Evolutionary conservation across 2,888 invertebrate genomes (phyloP), one percentile per base, ranked within the genome.

Genomic region (Eupithecia vulgata): DNA sequence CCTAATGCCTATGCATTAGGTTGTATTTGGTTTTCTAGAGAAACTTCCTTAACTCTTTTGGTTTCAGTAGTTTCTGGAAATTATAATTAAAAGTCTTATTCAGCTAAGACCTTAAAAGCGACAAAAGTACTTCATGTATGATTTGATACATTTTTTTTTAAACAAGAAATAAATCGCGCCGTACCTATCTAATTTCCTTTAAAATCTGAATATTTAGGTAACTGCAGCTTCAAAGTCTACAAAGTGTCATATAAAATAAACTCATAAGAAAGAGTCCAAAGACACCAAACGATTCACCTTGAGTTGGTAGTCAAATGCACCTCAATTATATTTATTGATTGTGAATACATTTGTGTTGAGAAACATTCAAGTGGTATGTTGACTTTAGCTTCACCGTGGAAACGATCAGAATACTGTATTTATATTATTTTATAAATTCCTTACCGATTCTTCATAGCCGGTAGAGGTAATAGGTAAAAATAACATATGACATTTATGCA

Each of bases 291-390:
- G n/a, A n/a, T 34, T 34, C 17, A 59, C 64, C 70, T 71, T 71
- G 67, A 74, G n/a, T 70, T 25, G 5, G n/a, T 37, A 69, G 12
- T 35, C 62, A 42, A 67, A 68, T 68, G 72, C 64, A 72, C 37
- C 37, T 57, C 34, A 52, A 70, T 70, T 48, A 52, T 67, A 13
- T 25, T 17, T 73, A 73, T 73, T 73, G 73, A 73, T 73, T 70
- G 62, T 21, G 48, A 34, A 21, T 62, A 48, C 59, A 69, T 30
- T 61, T 70, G 70, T 61, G 21, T 7, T 37, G 25, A 66, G 40
- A 40, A 62, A 62, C 13, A 57, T 57, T 40, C 17, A 35, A 25
- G 35, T 37, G 4, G 21, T 25, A 1, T 65, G 15, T 65, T 65
- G 61, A 61, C 30, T 34, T 65, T 25, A n/a, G 35, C 21, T 37